Conservation (phyloP, 2,888 invertebrate species). For the Xestoiulus laeticollis region DNA sequence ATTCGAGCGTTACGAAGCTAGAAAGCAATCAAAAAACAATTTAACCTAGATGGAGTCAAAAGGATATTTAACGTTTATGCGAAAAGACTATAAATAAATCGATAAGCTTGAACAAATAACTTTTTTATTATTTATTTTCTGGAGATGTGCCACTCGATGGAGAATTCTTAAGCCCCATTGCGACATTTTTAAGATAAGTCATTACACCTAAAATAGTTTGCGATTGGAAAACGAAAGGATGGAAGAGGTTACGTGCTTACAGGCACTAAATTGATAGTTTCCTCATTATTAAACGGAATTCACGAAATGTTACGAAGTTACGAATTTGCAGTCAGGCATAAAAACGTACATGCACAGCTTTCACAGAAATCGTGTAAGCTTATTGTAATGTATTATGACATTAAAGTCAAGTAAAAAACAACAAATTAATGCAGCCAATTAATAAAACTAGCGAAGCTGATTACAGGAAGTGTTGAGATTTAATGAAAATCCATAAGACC, state of each 20-base stretch:
- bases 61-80: conserved; percentile 5
- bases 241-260: neutral
- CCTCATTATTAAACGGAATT: neutral
- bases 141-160: neutral
- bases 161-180: neutral
- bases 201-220: neutral
- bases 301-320: neutral
- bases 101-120: neutral
- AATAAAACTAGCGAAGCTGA: too few species aligned
- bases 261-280: neutral
- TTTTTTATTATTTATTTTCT: neutral
- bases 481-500: too few species aligned
- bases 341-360: too few species aligned
- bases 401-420: too few species aligned
- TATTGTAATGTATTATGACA: too few species aligned
- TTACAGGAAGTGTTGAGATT: too few species aligned
- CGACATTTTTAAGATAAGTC: conserved; percentile 23
- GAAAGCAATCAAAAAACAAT: conserved; percentile 5
- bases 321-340: neutral
- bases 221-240: neutral
- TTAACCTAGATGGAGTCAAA: neutral
- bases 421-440: too few species aligned
- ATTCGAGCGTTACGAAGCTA: neutral
- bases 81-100: neutral
- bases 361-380: too few species aligned